A percentile compares a stretch with the other conserved stretches of the same genome.
Evolutionary conservation across 2,888 invertebrate genomes (phyloP).

Genomic region (Troides oblongomaculatus): DNA sequence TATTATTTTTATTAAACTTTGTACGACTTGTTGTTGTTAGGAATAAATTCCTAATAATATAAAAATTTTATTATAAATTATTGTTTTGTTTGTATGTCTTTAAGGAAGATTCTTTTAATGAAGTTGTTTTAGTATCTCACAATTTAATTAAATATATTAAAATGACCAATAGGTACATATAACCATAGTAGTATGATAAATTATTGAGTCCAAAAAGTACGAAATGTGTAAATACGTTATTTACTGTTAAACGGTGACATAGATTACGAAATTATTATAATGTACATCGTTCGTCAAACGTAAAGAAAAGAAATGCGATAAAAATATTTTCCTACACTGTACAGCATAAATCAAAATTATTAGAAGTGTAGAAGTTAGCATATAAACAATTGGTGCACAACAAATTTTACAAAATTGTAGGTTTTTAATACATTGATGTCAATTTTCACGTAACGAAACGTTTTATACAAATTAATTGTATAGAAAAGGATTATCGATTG

Average conservation of each 20-base stretch:
- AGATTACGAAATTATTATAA: slow-evolving; percentile 20
- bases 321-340: slow-evolving; percentile 32
- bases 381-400: slow-evolving; percentile 49
- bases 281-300: slow-evolving; percentile 13
- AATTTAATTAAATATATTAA: slow-evolving; percentile 14
- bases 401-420: slow-evolving; percentile 65
- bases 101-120: slow-evolving; percentile 24
- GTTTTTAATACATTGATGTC: slow-evolving; percentile 70
- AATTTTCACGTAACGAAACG: slow-evolving; percentile 69
- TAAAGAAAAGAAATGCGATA: slow-evolving; percentile 4
- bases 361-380: slow-evolving; percentile 26
- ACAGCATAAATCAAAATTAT: slow-evolving; percentile 27
- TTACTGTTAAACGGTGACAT: slow-evolving; percentile 24
- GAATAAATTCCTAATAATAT: slow-evolving; percentile 4
- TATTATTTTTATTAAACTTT: slow-evolving; percentile 17
- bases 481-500: slow-evolving; percentile 43
- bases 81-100: slow-evolving; percentile 12
- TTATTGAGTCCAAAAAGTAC: slow-evolving; percentile 24
- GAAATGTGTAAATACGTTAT: slow-evolving; percentile 25
- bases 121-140: slow-evolving; percentile 15
- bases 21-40: slow-evolving; percentile 10
- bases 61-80: neutral
- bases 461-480: slow-evolving; percentile 55
- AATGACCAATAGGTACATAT: slow-evolving; percentile 23
- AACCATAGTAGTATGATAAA: slow-evolving; percentile 6